Percentiles rank a stretch among this genome's conserved stretches.
phyloP scores from a whole-genome alignment of 2,797 vertebrate species.

The Ceryle rudis region DNA sequence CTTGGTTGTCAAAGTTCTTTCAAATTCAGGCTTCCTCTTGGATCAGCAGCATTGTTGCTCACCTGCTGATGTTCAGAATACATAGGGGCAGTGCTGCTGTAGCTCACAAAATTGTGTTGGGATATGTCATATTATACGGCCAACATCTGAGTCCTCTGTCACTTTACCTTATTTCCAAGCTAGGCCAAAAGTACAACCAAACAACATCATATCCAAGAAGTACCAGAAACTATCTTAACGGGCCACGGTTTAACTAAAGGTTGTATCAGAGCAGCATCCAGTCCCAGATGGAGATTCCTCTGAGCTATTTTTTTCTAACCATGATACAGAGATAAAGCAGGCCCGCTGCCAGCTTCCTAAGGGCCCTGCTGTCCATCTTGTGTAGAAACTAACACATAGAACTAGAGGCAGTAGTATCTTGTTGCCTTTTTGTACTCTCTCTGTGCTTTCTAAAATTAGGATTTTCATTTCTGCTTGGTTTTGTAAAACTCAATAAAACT shows the following conservation, averaged over 20 bases:
- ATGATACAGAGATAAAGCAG: not conserved
- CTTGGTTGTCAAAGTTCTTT: not conserved
- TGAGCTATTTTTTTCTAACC: not conserved
- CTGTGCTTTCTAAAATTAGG: not conserved
- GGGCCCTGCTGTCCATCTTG: not conserved
- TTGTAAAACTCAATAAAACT: not conserved
- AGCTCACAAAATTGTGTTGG: not conserved
- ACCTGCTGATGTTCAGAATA: not conserved
- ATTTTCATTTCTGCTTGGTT: not conserved
- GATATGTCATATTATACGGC: not conserved
- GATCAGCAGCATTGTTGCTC: not conserved
- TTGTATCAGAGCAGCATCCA: not conserved
- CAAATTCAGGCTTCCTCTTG: not conserved
- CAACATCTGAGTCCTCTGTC: not conserved
- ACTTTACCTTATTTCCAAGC: not conserved
- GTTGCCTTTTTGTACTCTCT: not conserved
- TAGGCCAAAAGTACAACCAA: not conserved
- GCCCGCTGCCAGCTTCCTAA: not conserved
- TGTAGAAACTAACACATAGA: not conserved
- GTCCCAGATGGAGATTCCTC: not conserved
- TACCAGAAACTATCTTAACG: not conserved
- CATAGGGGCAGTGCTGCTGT: not conserved
- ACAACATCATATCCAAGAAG: not conserved
- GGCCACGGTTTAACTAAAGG: not conserved
- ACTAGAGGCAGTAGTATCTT: not conserved